A percentile compares a stretch with the other conserved stretches of the same genome.
Evolutionary conservation across 2,797 vertebrate species (phyloP).

Genomic region (Synanceia verrucosa): DNA sequence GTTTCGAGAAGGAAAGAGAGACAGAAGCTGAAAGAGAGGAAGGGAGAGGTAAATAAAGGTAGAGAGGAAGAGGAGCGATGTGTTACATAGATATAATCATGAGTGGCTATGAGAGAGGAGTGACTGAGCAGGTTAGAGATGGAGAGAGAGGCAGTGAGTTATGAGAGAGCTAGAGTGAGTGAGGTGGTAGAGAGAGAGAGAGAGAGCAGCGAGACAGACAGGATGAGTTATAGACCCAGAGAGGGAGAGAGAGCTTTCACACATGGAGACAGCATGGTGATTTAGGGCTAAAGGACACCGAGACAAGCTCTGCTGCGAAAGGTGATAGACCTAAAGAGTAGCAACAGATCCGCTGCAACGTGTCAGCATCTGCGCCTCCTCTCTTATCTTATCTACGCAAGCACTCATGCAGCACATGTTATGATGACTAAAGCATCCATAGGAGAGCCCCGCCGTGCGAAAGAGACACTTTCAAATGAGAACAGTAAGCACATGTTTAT

Average conservation of each 20-base stretch:
- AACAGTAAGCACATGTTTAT: conserved; percentile 30
- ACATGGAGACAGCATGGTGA: conserved; percentile 69
- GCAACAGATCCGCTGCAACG: conserved; percentile 59
- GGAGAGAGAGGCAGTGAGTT: conserved; percentile 57
- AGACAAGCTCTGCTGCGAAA: conserved; percentile 68
- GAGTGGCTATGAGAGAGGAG: conserved; percentile 48
- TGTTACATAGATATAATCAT: conserved; percentile 43
- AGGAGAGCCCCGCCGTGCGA: conserved; percentile 26
- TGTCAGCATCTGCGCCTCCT: conserved; percentile 49
- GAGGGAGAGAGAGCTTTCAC: conserved; percentile 70
- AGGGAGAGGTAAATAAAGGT: neutral
- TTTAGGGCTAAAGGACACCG: conserved; percentile 75
- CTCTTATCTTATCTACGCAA: conserved; percentile 65
- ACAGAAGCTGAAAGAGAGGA: conserved; percentile 1
- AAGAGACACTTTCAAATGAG: conserved; percentile 40
- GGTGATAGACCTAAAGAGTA: conserved; percentile 70
- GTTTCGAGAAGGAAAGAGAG: conserved; percentile 17
- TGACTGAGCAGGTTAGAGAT: conserved; percentile 47
- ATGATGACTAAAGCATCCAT: conserved; percentile 49
- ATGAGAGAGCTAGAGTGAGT: conserved; percentile 45
- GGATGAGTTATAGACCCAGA: conserved; percentile 66
- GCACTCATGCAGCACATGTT: conserved; percentile 51
- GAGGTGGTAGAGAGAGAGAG: conserved; percentile 42
- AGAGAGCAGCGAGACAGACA: conserved; percentile 45
- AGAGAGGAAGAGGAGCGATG: conserved; percentile 24